These are phyloP conservation scores for Pelagia noctiluca DNA, from an alignment of 30 jellyfish, hydroid and myxozoan species.

Conservation along the genomic window DNA sequence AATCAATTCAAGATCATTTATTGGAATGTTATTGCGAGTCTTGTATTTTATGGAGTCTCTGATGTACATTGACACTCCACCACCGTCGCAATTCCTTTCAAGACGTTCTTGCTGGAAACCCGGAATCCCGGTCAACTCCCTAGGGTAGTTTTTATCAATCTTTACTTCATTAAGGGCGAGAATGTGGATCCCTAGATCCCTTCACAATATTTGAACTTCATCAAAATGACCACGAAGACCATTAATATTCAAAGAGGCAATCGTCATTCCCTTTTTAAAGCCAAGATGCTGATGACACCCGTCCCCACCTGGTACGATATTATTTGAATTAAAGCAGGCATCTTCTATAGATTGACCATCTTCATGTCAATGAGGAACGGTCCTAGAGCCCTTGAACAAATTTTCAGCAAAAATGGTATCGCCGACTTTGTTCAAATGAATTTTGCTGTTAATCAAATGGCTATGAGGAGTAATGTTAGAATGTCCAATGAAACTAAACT, in stretches of 20 bases:
- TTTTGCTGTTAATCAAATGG: conserved; percentile 19
- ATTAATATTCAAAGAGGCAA: not conserved
- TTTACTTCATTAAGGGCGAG: conserved; percentile 17
- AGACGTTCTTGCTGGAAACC: conserved; percentile 39
- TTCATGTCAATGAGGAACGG: too few species aligned
- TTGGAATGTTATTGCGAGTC: not conserved
- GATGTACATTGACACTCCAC: conserved; percentile 20
- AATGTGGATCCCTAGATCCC: not conserved
- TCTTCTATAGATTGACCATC: too few species aligned
- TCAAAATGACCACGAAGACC: not conserved
- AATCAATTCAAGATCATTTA: conserved; percentile 9
- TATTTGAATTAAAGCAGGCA: too few species aligned
- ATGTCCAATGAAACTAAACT: not conserved
- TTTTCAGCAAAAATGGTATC: conserved; percentile 27
- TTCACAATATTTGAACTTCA: not conserved
- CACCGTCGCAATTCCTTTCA: conserved; percentile 33
- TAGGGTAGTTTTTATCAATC: conserved; percentile 14
- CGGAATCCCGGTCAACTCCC: not conserved
- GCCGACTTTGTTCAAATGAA: conserved; percentile 33
- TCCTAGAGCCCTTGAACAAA: too few species aligned
- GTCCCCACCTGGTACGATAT: too few species aligned
- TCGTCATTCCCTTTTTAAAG: too few species aligned
- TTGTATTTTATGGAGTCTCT: conserved; percentile 4
- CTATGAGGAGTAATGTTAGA: not conserved
- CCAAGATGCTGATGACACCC: too few species aligned